Percentiles rank a stretch among this genome's conserved stretches.
These are phyloP conservation scores for Tamias sibiricus DNA, from an alignment of 2,113 vertebrate genomes.

Conservation along the genomic window DNA sequence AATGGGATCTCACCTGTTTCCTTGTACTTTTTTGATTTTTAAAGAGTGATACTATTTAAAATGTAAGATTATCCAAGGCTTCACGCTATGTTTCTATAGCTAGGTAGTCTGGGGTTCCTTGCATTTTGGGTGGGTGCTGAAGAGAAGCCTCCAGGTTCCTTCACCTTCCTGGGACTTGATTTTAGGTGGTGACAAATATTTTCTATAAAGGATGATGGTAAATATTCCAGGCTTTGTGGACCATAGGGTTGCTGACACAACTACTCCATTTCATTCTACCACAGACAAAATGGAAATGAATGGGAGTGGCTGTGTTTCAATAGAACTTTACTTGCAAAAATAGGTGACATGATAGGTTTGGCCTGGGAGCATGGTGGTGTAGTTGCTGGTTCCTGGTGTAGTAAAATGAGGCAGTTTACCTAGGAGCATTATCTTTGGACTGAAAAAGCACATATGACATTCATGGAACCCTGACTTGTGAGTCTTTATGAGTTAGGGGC, in stretches of 20 bases:
- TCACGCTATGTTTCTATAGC: fast-evolving
- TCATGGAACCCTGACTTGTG: not conserved
- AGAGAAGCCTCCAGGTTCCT: too few species aligned
- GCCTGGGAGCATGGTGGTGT: not conserved
- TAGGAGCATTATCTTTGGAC: not conserved
- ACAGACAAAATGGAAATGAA: not conserved
- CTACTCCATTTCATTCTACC: not conserved
- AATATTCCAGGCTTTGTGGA: not conserved
- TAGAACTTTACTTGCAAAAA: not conserved
- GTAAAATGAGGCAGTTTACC: not conserved
- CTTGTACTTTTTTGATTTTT: not conserved
- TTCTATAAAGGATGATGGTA: not conserved
- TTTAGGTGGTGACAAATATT: not conserved
- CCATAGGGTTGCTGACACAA: not conserved
- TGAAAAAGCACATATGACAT: not conserved
- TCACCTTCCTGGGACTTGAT: not conserved
- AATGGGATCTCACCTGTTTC: not conserved
- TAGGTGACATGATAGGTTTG: not conserved
- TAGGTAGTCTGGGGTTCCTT: not conserved
- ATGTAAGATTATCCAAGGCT: not conserved
- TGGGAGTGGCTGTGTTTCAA: not conserved
- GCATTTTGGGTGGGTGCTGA: not conserved
- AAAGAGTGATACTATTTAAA: not conserved
- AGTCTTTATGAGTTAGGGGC: not conserved
- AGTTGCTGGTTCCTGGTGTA: not conserved